Evolutionary conservation across 2,888 invertebrate species (phyloP).

Genomic region (Caenorhabditis sp.): DNA sequence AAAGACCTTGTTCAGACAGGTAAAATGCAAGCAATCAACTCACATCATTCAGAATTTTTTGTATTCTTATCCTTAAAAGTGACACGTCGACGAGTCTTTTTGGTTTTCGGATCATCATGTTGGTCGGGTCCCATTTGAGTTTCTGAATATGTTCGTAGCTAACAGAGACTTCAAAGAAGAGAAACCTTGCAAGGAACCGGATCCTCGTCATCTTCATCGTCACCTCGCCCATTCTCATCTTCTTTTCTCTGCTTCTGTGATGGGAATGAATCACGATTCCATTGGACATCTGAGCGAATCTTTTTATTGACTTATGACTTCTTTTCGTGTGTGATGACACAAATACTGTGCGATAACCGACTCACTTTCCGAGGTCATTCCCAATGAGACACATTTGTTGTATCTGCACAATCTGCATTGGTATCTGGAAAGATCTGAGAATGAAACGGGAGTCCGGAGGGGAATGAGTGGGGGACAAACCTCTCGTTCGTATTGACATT

Average conservation of each 20-base stretch:
- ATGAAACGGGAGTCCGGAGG: neutral
- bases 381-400: conserved; percentile 65
- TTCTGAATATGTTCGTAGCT: too few species aligned
- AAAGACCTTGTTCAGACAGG: neutral
- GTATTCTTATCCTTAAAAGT: conserved; percentile 16
- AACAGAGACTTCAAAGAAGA: neutral
- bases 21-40: neutral
- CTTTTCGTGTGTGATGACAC: neutral
- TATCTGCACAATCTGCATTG: conserved; percentile 66
- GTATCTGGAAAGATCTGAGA: conserved; percentile 39
- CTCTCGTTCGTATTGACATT: conserved; percentile 50
- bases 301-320: conserved; percentile 2
- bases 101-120: conserved; percentile 22
- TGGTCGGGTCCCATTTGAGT: conserved; percentile 1
- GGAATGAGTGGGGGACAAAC: neutral
- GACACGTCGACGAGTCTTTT: conserved; percentile 46
- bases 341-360: neutral
- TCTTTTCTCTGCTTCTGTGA: conserved; percentile 8
- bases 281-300: conserved; percentile 62
- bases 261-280: conserved; percentile 65
- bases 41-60: conserved; percentile 56
- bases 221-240: conserved; percentile 8
- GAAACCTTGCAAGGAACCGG: neutral
- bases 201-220: conserved; percentile 14
- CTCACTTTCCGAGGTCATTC: conserved; percentile 70